Evolutionary conservation across 2,888 invertebrate genomes (phyloP).

Genomic region (Pantelozetes paolii): DNA sequence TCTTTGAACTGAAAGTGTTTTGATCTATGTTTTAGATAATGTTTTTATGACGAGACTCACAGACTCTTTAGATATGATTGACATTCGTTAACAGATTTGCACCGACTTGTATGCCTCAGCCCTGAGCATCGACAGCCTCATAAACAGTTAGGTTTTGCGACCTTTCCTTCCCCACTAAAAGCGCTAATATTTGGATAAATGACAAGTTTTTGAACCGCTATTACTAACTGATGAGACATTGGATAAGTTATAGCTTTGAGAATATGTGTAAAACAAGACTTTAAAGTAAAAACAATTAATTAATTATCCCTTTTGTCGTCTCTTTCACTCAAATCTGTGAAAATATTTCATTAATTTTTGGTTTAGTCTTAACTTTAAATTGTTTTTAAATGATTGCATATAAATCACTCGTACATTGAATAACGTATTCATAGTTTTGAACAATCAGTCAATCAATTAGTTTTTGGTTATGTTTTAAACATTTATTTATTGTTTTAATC

Average conservation of each 20-base stretch:
- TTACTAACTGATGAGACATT: background rate
- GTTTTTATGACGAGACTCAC: conserved; percentile 4
- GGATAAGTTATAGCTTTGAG: conserved; percentile 15
- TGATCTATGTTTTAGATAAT: conserved; percentile 29
- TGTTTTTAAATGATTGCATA: background rate
- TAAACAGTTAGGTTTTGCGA: background rate
- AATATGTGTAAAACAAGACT: conserved; percentile 25
- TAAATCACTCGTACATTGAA: background rate
- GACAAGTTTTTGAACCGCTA: conserved; percentile 25
- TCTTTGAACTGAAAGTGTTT: conserved; percentile 22
- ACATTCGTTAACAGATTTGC: conserved; percentile 22
- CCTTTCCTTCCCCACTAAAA: conserved; percentile 11
- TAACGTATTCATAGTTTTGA: background rate
- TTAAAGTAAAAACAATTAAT: background rate
- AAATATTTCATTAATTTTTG: conserved; percentile 14
- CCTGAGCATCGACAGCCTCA: background rate
- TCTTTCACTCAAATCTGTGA: background rate
- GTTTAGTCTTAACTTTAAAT: background rate
- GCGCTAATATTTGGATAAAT: conserved; percentile 17
- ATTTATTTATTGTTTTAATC: too few relatives aligned
- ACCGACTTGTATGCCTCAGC: background rate
- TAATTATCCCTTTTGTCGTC: background rate
- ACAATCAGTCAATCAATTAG: background rate
- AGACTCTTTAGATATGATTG: conserved; percentile 24
- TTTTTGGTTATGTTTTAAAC: too few relatives aligned